Conservation (phyloP, 2,113 vertebrate genomes). For the Carassius carassius region DNA sequence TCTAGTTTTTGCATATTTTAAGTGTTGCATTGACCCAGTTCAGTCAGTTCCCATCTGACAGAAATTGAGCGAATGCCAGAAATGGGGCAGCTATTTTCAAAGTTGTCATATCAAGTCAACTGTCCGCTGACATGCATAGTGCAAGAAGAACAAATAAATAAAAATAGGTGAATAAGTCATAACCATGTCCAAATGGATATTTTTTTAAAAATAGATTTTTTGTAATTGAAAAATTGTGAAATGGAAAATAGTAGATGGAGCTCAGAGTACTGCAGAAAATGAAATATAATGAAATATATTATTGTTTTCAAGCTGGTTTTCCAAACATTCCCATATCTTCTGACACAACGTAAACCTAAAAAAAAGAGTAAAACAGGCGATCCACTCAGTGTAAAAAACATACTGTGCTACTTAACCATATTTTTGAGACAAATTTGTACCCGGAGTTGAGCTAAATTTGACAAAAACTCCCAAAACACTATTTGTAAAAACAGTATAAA, state of each 20-base stretch:
- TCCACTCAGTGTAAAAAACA: neutral
- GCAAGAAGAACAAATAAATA: neutral
- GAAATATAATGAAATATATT: no score
- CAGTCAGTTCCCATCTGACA: conserved; percentile 60
- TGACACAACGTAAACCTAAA: neutral
- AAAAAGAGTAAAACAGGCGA: no score
- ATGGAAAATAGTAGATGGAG: neutral
- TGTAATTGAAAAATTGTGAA: neutral
- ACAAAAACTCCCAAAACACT: neutral
- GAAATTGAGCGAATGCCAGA: conserved; percentile 45
- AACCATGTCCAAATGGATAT: no score
- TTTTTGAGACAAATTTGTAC: no score
- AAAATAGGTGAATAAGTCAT: no score
- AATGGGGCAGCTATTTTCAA: conserved; percentile 69
- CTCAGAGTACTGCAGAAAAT: neutral
- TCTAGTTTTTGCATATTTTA: conserved; percentile 52
- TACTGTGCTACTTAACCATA: neutral
- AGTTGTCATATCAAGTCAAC: conserved; percentile 36
- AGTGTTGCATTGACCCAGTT: conserved; percentile 64
- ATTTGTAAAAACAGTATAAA: neutral
- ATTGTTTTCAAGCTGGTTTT: neutral
- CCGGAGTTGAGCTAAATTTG: no score
- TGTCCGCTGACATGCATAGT: conserved; percentile 1
- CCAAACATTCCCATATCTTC: neutral
- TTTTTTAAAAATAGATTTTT: neutral